A percentile compares a stretch with the other conserved stretches of the same genome.
These are phyloP conservation scores for Drosophila subobscura DNA, from an alignment of 1,140 invertebrate genomes.

Conservation along the genomic window DNA sequence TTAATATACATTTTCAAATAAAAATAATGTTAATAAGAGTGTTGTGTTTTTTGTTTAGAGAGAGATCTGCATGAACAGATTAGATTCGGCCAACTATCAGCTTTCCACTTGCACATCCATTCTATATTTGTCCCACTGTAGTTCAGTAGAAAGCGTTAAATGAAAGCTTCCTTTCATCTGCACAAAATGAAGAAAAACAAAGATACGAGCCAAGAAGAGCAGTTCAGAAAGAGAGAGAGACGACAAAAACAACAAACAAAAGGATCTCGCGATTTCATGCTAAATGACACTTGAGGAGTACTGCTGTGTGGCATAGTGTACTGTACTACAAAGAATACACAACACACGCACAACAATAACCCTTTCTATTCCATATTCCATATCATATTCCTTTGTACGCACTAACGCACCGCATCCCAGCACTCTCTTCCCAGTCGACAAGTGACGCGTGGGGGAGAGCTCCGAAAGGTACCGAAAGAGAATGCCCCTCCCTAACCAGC, in stretches of 20 bases:
- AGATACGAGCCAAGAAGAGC: too few relatives aligned
- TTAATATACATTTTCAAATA: neutral
- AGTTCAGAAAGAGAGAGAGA: neutral
- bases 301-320: constrained; percentile 23
- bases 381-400: too few relatives aligned
- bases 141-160: constrained; percentile 56
- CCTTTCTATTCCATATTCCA: constrained; percentile 25
- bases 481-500: too few relatives aligned
- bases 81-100: too few relatives aligned
- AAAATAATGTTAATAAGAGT: too few relatives aligned
- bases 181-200: constrained; percentile 25
- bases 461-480: too few relatives aligned
- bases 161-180: constrained; percentile 44
- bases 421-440: too few relatives aligned
- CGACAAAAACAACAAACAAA: constrained; percentile 43
- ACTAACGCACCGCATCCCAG: too few relatives aligned
- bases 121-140: constrained; percentile 35
- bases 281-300: constrained; percentile 62
- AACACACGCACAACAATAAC: constrained; percentile 36
- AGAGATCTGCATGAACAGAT: too few relatives aligned
- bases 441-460: too few relatives aligned
- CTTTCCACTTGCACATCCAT: too few relatives aligned
- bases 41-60: neutral
- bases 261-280: constrained; percentile 61
- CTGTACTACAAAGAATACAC: neutral